Percentiles rank a stretch among this genome's conserved stretches.
phyloP scores from a whole-genome alignment of 2,113 vertebrate genomes.

The human region DNA sequence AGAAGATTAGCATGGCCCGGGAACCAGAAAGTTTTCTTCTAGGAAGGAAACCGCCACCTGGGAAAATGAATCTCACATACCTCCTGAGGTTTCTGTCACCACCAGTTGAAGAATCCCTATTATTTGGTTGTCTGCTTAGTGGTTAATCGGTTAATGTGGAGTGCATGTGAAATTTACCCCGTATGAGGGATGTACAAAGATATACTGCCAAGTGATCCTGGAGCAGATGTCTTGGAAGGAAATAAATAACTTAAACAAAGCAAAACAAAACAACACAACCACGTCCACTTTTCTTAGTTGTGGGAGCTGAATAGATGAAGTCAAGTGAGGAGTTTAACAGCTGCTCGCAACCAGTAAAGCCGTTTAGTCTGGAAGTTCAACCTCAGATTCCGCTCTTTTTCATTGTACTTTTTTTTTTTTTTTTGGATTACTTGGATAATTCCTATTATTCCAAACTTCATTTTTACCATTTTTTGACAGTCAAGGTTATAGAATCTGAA shows the following conservation, averaged over 20 bases:
- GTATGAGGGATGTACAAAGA: not conserved
- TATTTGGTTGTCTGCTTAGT: not conserved
- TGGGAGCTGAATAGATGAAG: not conserved
- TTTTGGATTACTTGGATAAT: not conserved
- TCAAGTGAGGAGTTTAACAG: not conserved
- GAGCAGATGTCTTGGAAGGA: conserved; percentile 25
- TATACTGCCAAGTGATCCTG: not conserved
- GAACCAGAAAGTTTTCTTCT: not conserved
- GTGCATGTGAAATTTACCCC: not conserved
- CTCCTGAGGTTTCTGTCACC: not conserved
- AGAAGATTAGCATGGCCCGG: not conserved
- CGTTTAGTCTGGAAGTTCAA: not conserved
- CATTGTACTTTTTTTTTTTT: not conserved
- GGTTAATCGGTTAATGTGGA: not conserved
- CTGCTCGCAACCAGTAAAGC: not conserved
- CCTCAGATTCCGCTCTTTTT: not conserved
- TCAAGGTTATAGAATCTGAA: not conserved
- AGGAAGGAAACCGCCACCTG: not conserved
- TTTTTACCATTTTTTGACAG: not conserved
- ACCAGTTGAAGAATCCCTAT: not conserved
- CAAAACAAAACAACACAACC: not conserved
- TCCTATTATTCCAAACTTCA: not conserved
- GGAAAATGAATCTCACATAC: not conserved
- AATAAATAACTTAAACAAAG: not conserved
- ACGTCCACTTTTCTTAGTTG: not conserved